Evolutionary conservation across 2,888 invertebrate species (phyloP).

Genomic region (Idaea dimidiata): DNA sequence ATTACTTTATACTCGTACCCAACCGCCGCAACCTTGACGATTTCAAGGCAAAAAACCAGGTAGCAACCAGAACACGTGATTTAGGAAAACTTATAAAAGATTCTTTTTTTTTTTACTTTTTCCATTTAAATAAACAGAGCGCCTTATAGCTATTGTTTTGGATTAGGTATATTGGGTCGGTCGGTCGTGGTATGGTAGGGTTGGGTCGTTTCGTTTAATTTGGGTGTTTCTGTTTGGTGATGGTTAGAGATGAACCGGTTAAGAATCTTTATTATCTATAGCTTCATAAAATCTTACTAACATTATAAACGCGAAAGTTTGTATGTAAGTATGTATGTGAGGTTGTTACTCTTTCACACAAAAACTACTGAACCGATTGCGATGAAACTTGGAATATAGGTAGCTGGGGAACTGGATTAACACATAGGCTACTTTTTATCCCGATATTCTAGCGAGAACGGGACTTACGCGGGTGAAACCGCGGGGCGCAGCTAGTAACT

Average conservation of each 20-base stretch:
- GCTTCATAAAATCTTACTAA: no score
- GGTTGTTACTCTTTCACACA: no score
- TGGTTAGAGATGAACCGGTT: background rate
- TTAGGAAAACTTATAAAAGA: constrained; percentile 31
- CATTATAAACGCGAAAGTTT: no score
- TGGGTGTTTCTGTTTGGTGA: background rate
- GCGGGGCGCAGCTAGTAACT: no score
- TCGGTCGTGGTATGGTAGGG: background rate
- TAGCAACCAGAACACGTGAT: constrained; percentile 51
- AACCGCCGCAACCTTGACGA: constrained; percentile 39
- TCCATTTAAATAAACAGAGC: constrained; percentile 9
- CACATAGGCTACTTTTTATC: no score
- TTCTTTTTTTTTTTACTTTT: constrained; percentile 14
- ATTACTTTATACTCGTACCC: background rate
- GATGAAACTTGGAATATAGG: no score
- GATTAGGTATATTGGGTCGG: background rate
- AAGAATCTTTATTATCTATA: background rate
- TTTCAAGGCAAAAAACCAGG: constrained; percentile 43
- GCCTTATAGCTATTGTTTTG: constrained; percentile 3
- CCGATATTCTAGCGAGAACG: no score
- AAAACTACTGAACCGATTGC: no score
- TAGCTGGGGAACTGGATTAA: no score
- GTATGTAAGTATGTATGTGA: no score
- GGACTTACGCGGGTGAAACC: no score
- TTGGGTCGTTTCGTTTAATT: background rate